Percentiles rank a stretch among this genome's conserved stretches.
Conservation (phyloP, 2,797 vertebrate genomes). For the Amniataba percoides region DNA sequence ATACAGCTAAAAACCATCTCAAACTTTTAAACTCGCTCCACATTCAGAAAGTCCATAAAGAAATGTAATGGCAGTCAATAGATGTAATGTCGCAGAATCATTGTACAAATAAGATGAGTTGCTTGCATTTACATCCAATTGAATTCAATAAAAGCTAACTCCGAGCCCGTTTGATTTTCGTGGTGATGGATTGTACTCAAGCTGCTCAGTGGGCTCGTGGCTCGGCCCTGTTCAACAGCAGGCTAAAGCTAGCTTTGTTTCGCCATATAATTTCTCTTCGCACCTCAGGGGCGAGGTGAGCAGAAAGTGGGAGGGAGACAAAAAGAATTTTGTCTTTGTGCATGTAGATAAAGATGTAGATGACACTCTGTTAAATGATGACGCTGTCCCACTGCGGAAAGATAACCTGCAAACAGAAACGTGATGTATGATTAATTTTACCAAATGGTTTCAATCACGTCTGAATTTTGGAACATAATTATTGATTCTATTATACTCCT, state of each 20-base stretch:
- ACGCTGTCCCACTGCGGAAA: background rate
- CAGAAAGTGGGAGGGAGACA: constrained; percentile 11
- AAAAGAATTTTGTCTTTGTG: constrained; percentile 10
- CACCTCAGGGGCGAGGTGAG: constrained; percentile 32
- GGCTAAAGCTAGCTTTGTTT: constrained; percentile 29
- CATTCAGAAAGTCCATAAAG: constrained; percentile 71
- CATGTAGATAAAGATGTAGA: constrained; percentile 32
- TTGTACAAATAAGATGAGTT: constrained; percentile 73
- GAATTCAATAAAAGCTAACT: constrained; percentile 62
- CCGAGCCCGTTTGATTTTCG: constrained; percentile 55
- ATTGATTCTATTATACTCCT: no score
- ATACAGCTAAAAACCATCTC: constrained; percentile 67
- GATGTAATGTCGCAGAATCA: constrained; percentile 73
- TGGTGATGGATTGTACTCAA: constrained; percentile 57
- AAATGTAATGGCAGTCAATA: constrained; percentile 71
- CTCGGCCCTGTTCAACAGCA: constrained; percentile 29
- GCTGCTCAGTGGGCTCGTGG: background rate
- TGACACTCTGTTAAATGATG: constrained; percentile 7
- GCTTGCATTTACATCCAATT: constrained; percentile 70
- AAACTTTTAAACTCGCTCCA: constrained; percentile 74
- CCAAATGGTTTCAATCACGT: no score
- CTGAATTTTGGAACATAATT: no score
- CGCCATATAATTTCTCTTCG: constrained; percentile 23
- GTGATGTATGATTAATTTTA: no score
- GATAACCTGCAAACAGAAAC: background rate